Conservation (phyloP, 2,797 vertebrate species). For the Corythornis leucogaster region DNA sequence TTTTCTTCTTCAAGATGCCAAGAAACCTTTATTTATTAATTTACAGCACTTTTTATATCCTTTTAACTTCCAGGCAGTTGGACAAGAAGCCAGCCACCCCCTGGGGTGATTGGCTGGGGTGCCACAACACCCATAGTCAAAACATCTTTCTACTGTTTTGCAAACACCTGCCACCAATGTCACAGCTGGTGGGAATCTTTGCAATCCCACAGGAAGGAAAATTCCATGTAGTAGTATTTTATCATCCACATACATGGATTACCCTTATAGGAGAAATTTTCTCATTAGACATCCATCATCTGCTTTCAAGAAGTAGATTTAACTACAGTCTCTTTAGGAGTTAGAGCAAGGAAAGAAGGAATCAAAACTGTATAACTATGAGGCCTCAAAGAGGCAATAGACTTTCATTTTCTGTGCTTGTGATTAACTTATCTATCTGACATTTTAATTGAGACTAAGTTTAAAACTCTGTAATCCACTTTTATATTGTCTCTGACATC, state of each 20-base stretch:
- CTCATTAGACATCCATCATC: background rate
- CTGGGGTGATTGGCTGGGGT: too few relatives aligned
- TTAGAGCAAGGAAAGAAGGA: background rate
- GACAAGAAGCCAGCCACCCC: too few relatives aligned
- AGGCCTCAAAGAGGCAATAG: background rate
- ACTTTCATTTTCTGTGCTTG: background rate
- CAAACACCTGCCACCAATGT: too few relatives aligned
- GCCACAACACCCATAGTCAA: too few relatives aligned
- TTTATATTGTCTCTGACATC: background rate
- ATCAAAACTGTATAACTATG: background rate
- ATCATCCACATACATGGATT: background rate
- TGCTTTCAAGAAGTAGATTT: background rate
- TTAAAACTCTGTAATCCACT: background rate
- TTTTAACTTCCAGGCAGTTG: too few relatives aligned
- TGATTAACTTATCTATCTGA: background rate
- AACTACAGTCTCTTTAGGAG: background rate
- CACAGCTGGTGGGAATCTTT: too few relatives aligned
- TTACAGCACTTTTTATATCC: too few relatives aligned
- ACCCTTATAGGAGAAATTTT: background rate
- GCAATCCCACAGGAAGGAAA: too few relatives aligned
- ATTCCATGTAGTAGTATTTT: too few relatives aligned
- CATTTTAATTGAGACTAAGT: constrained; percentile 26
- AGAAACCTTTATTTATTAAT: too few relatives aligned
- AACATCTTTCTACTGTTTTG: too few relatives aligned
- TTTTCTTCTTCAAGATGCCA: too few relatives aligned